A percentile compares a stretch with the other conserved stretches of the same genome.
Evolutionary conservation across 2,113 vertebrate species (phyloP).

Genomic region (Alexandromys fortis): DNA sequence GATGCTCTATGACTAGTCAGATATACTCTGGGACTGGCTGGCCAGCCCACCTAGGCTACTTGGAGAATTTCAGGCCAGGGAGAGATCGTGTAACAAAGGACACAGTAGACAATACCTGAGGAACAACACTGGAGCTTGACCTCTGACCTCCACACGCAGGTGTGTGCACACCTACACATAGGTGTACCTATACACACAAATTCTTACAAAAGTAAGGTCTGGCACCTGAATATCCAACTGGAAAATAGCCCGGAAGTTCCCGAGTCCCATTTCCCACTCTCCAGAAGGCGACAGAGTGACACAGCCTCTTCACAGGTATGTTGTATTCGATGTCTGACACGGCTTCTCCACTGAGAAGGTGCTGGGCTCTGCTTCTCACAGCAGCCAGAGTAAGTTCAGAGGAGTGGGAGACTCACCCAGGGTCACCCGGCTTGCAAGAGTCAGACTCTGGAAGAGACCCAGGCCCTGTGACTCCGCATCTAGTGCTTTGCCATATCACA

Average conservation of each 20-base stretch:
- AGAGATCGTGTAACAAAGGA: not conserved
- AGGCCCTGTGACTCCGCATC: conserved; percentile 8
- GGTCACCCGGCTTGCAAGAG: conserved; percentile 11
- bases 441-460: not conserved
- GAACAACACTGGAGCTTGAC: no score
- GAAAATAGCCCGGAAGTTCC: not conserved
- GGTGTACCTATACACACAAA: not conserved
- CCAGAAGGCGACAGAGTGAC: not conserved
- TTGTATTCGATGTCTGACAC: accelerated
- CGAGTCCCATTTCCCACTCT: not conserved
- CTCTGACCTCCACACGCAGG: not conserved
- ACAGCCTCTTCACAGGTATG: not conserved
- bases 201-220: not conserved
- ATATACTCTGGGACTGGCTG: not conserved
- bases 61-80: not conserved
- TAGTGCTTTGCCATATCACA: not conserved
- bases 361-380: not conserved
- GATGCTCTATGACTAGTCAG: no score
- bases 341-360: no score
- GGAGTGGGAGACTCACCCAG: not conserved
- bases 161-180: not conserved
- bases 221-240: not conserved
- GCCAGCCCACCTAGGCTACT: no score
- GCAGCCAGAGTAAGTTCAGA: not conserved
- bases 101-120: not conserved